These are phyloP conservation scores for Bombus superbus DNA, from an alignment of 1,140 invertebrate genomes.

Conservation along the genomic window DNA sequence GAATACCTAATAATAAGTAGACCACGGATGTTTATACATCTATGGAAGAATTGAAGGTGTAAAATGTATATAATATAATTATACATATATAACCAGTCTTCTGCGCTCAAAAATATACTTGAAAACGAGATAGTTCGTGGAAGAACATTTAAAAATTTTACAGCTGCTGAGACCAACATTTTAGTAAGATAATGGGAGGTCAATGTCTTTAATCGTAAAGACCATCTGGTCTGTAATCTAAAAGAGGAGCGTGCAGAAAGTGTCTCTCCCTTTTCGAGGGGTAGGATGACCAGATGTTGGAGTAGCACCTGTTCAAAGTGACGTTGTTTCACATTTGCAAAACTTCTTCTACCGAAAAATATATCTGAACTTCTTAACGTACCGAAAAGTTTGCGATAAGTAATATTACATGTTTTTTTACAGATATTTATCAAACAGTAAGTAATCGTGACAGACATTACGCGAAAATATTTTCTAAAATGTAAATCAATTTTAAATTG, in stretches of 20 bases:
- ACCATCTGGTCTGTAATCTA: slow-evolving; percentile 33
- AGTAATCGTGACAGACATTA: background rate
- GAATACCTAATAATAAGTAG: background rate
- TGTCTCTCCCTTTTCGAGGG: slow-evolving; percentile 31
- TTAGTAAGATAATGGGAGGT: slow-evolving; percentile 28
- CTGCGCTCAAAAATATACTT: background rate
- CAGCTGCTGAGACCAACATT: slow-evolving; percentile 25
- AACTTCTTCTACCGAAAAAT: slow-evolving; percentile 20
- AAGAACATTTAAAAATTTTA: slow-evolving; percentile 18
- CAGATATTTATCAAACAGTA: background rate
- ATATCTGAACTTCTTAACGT: background rate
- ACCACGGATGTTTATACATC: too few species aligned
- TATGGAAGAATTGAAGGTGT: too few species aligned
- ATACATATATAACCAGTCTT: too few species aligned
- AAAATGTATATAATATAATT: too few species aligned
- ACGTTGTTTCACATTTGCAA: slow-evolving; percentile 21
- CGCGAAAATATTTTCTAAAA: background rate
- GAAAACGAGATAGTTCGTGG: background rate
- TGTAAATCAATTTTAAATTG: background rate
- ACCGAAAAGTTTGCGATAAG: background rate
- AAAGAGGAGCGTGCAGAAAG: slow-evolving; percentile 30
- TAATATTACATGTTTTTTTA: background rate
- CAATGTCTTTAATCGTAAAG: slow-evolving; percentile 35
- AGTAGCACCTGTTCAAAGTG: slow-evolving; percentile 38
- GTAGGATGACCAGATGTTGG: slow-evolving; percentile 31